phyloP scores from a whole-genome alignment of 1,140 invertebrate genomes.

The Orchestia grillus region DNA sequence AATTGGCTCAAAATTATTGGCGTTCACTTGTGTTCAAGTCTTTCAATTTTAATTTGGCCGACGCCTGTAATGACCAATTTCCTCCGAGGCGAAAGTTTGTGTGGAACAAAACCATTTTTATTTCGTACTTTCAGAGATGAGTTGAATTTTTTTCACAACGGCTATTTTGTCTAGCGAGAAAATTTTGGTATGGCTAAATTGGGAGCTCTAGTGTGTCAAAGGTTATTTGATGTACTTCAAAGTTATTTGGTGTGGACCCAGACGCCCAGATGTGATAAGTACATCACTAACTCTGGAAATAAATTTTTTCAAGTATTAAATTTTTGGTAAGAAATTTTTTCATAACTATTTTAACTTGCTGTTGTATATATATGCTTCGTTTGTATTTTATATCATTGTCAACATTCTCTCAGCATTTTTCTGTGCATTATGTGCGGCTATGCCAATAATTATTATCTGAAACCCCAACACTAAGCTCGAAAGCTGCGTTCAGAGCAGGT shows the following conservation, averaged over 20 bases:
- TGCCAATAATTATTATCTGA: neutral
- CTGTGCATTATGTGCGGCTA: neutral
- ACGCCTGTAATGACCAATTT: too few relatives aligned
- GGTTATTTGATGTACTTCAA: neutral
- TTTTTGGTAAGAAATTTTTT: neutral
- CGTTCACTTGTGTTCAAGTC: too few relatives aligned
- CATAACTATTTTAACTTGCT: neutral
- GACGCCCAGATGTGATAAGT: too few relatives aligned
- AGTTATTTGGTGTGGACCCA: neutral
- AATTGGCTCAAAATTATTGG: neutral
- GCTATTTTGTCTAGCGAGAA: neutral
- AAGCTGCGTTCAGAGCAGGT: neutral
- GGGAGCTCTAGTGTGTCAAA: neutral
- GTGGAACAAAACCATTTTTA: neutral
- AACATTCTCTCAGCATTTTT: neutral
- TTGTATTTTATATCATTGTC: neutral
- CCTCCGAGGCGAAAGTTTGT: too few relatives aligned
- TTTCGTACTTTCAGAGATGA: neutral
- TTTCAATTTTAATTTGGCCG: too few relatives aligned
- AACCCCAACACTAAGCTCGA: neutral
- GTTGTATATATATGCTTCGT: neutral
- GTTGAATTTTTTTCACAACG: neutral
- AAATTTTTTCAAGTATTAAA: neutral
- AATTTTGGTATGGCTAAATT: neutral
- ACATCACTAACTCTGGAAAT: neutral